These are phyloP conservation scores for Pseudopleuronectes americanus DNA, from an alignment of 2,797 vertebrate species.

Conservation along the genomic window DNA sequence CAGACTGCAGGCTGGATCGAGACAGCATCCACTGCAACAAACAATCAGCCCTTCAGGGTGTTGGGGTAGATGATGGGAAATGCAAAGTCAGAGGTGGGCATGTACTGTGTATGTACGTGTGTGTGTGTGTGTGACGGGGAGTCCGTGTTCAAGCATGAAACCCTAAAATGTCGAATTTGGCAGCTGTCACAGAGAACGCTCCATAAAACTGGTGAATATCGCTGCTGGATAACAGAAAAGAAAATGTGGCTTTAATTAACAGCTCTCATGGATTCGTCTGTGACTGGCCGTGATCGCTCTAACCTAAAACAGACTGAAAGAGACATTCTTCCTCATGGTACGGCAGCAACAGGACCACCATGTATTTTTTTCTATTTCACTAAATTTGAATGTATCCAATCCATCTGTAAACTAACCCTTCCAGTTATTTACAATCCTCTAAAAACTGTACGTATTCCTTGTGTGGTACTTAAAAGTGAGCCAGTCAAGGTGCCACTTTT, in stretches of 20 bases:
- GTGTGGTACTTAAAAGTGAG: conserved; percentile 13
- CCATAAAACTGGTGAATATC: conserved; percentile 71
- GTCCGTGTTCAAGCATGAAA: conserved; percentile 24
- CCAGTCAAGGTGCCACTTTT: conserved; percentile 16
- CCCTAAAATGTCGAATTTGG: conserved; percentile 68
- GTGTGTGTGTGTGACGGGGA: not conserved
- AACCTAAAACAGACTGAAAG: conserved; percentile 72
- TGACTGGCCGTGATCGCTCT: conserved; percentile 61
- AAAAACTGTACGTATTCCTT: conserved; percentile 21
- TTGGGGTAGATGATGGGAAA: conserved; percentile 40
- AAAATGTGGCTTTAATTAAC: conserved; percentile 74
- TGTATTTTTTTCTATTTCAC: conserved; percentile 1
- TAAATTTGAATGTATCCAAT: not conserved
- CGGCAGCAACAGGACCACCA: conserved; percentile 44
- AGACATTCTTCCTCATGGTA: conserved; percentile 35
- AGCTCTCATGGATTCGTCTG: conserved; percentile 60
- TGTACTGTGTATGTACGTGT: conserved; percentile 2
- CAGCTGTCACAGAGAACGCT: conserved; percentile 60
- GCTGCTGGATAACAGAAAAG: conserved; percentile 65
- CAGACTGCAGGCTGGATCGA: conserved; percentile 38
- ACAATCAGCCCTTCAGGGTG: conserved; percentile 34
- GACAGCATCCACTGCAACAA: conserved; percentile 31
- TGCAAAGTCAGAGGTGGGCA: conserved; percentile 28
- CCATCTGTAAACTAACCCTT: not conserved
- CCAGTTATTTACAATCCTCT: not conserved